Evolutionary conservation across 2,113 vertebrate species (phyloP), one percentile per base, ranked within the genome.

Genomic region (Varanus salvator): DNA sequence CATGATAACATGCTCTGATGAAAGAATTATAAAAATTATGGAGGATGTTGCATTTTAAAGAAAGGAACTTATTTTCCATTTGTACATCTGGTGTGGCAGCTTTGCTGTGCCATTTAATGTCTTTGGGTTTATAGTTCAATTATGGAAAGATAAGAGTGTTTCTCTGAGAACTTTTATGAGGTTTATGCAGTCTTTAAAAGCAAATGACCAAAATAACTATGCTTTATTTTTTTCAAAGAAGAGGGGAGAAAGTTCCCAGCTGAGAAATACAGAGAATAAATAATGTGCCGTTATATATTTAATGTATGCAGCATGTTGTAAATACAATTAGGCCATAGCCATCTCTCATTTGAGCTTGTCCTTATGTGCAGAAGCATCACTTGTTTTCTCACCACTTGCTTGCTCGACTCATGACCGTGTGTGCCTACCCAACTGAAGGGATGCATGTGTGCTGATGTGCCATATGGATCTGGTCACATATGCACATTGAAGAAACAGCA

Each of bases 11-110:
- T 0, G 48, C 3, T 90, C 84, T 84, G 31, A 77, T 69, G 86
- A 86, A 91, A 88, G 66, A 85, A 93, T 92, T 91, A 52, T 60
- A 93, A 94, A 94, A 14, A 11, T 11, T 15, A 91, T 69, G 91
- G 91, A 74, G 90, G 92, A 87, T 92, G 87, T 81, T 93, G 84
- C 66, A 71, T 81, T 75, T 72, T 69, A 91, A 75, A 85, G 76
- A 93, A 93, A 91, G 93, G 52, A 91, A 88, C n/a, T 52, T 82
- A 90, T 44, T 90, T 85, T 34, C 25, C 80, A 86, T 92, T 87
- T 90, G 3, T 76, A 88, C 82, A 71, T 25, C 38, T 90, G 0
- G 14, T 38, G 48, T 3, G 29, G 1, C 12, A 14, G 12, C 1
- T 19, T 23, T 78, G 3, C 88, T 92, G 85, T 75, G 57, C 5